phyloP scores from a whole-genome alignment of 2,113 vertebrate genomes.

The Chaetops frenatus region DNA sequence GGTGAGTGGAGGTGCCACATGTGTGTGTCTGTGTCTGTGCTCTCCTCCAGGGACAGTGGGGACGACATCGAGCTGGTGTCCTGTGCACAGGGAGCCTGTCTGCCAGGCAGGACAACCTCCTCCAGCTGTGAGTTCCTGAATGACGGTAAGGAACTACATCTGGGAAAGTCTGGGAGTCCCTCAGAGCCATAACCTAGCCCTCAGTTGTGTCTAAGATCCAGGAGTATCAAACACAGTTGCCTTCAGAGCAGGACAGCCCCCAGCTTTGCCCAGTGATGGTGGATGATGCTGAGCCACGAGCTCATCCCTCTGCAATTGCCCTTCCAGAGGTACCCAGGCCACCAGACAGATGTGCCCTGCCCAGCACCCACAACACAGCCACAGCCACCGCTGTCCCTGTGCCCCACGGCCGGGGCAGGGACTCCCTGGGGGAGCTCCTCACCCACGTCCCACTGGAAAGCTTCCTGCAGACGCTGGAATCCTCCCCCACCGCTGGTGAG shows the following conservation, averaged over 20 bases:
- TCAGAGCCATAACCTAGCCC: not conserved
- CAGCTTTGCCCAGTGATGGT: not conserved
- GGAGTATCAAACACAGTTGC: accelerated
- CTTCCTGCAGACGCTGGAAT: slow-evolving; percentile 88
- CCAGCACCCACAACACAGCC: not conserved
- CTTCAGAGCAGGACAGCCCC: not conserved
- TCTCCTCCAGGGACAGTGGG: slow-evolving; percentile 83
- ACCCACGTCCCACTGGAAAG: slow-evolving; percentile 85
- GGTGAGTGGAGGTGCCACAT: not conserved
- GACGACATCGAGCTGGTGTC: slow-evolving; percentile 89
- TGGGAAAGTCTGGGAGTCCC: not conserved
- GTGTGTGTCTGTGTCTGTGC: not conserved
- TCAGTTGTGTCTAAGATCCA: not conserved
- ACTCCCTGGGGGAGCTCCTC: slow-evolving; percentile 80
- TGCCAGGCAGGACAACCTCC: slow-evolving; percentile 79
- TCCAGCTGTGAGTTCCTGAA: slow-evolving; percentile 93
- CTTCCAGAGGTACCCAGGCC: slow-evolving; percentile 59
- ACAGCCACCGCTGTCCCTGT: slow-evolving; percentile 4
- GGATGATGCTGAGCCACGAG: not conserved
- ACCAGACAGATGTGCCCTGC: slow-evolving; percentile 52
- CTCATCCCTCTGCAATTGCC: not conserved
- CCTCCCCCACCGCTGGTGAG: slow-evolving; percentile 59
- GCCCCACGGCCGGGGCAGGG: slow-evolving; percentile 76
- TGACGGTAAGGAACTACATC: slow-evolving; percentile 74
- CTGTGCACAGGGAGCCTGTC: slow-evolving; percentile 80